Base-by-base conservation (phyloP, 2,797 vertebrate species). In the Spinus pinus region DNA sequence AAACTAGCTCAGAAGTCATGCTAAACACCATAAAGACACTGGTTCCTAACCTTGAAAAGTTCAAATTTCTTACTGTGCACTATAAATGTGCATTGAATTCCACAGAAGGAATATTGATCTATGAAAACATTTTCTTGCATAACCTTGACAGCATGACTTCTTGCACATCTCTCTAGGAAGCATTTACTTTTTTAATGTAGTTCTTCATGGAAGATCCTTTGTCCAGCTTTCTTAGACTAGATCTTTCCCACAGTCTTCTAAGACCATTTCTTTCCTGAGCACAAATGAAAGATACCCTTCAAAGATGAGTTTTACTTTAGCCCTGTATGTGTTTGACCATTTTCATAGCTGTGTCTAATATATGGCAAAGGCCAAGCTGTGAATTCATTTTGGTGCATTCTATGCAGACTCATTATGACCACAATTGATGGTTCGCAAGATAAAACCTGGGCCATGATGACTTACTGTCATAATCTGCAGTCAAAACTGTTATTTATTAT, bases 141-240 rank as follows among this genome's bases (percentile, higher is more conserved):
- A 49, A 61, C 15, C n/a, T 39, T 3, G 3, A 46, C 10, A 56
- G 14, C 2, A 12, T 57, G 30, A 35, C 9, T 85, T 77, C 39
- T 87, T 73, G 46, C 14, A 88, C 17, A 22, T 14, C 80, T 47
- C 7, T 78, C 21, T 61, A 41, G 39, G 27, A 41, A 21, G 3
- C 49, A 42, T 37, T 39, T 82, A 12, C 9, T 62, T 69, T 74
- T n/a, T 53, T 35, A 14, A 30, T 58, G 18, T 39, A 54, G 8
- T 13, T 73, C 18, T 47, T 70, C 10, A 72, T 54, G 12, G 8
- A 73, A 44, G 10, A 74, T 20, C 9, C 9, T 81, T 78, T 27
- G 6, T 9, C 8, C 0, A 0, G 6, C 2, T 83, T 33, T 70
- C 62, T 12, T 62, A 47, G 30, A 27, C 14, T 44, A 37, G 31